A percentile compares a stretch with the other conserved stretches of the same genome.
These are phyloP conservation scores for Hippocampus mohnikei DNA, from an alignment of 2,113 vertebrate genomes.

Conservation along the genomic window DNA sequence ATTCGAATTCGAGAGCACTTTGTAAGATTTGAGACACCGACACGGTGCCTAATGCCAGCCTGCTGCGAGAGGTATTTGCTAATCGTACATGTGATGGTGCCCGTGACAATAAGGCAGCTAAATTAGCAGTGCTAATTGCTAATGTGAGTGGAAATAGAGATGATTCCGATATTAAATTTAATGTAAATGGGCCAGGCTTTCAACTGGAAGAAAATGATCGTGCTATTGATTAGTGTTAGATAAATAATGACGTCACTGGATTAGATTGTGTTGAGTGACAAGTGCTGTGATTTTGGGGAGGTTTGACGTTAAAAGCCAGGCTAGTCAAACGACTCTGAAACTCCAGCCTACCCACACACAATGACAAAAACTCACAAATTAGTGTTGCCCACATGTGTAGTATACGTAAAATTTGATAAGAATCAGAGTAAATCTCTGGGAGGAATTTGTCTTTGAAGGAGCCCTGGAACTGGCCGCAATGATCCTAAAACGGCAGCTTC, in stretches of 20 bases:
- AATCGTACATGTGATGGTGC: not conserved
- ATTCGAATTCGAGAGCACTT: not conserved
- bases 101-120: not conserved
- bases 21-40: not conserved
- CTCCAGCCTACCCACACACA: not conserved
- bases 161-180: not conserved
- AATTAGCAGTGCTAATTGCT: not conserved
- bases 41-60: conserved; percentile 20
- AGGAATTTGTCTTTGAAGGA: not conserved
- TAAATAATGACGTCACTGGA: not conserved
- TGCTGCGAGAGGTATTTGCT: not conserved
- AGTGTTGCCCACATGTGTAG: not conserved
- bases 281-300: not conserved
- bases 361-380: not conserved
- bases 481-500: not conserved
- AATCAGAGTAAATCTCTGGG: not conserved
- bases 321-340: not conserved
- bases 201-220: not conserved
- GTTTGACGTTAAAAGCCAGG: not conserved
- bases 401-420: not conserved
- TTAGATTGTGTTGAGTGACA: not conserved
- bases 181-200: not conserved
- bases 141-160: not conserved
- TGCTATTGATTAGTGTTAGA: not conserved
- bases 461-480: not conserved